A percentile compares a stretch with the other conserved stretches of the same genome.
Evolutionary conservation across 1,140 invertebrate species (phyloP).

Genomic region (Drosophila neocordata): DNA sequence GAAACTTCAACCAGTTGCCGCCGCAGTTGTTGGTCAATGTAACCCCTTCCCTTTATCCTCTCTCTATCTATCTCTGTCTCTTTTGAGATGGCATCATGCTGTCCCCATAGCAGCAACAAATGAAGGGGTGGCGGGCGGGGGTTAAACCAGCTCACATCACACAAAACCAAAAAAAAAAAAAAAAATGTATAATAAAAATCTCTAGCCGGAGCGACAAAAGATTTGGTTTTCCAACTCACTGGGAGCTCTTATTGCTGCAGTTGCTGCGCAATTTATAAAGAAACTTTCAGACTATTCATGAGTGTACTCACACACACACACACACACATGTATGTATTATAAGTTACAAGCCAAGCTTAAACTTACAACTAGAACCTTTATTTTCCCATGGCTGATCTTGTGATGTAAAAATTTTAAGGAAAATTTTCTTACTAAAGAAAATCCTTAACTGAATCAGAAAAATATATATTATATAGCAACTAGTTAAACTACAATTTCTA

Average conservation of each 20-base stretch:
- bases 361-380: too few species aligned
- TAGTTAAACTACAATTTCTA: too few species aligned
- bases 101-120: neutral
- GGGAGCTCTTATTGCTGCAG: neutral
- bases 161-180: too few species aligned
- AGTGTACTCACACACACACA: neutral
- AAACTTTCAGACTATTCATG: neutral
- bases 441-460: too few species aligned
- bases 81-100: constrained; percentile 9
- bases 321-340: too few species aligned
- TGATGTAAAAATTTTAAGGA: too few species aligned
- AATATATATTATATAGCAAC: too few species aligned
- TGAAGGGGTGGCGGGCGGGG: neutral
- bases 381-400: too few species aligned
- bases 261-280: constrained; percentile 5
- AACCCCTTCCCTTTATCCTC: neutral
- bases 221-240: constrained; percentile 3
- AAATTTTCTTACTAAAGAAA: too few species aligned
- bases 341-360: too few species aligned
- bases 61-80: too few species aligned
- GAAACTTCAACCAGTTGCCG: constrained; percentile 7
- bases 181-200: neutral
- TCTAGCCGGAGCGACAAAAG: constrained; percentile 4
- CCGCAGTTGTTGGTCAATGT: neutral
- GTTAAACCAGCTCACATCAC: too few species aligned